Conservation (phyloP, 1,140 invertebrate species). For the Orussus abietinus region DNA sequence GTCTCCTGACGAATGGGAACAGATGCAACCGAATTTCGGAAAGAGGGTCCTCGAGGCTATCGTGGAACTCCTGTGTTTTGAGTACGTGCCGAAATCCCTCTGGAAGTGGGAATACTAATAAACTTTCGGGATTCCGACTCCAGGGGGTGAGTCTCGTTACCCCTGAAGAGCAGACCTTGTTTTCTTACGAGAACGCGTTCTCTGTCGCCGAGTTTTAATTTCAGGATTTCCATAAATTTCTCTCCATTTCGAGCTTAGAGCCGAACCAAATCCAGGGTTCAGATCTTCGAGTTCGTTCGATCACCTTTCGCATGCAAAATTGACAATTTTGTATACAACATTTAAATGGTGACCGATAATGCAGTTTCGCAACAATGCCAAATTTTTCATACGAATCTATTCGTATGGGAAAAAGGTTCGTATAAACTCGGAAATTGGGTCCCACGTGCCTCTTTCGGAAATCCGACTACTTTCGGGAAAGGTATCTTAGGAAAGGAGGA, state of each 20-base stretch:
- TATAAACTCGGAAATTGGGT: too few species aligned
- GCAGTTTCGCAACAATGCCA: background rate
- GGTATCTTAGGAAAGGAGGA: too few species aligned
- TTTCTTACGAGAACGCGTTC: slow-evolving; percentile 11
- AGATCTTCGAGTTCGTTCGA: background rate
- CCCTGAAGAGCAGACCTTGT: slow-evolving; percentile 9
- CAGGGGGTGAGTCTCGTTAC: slow-evolving; percentile 5
- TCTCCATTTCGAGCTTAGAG: slow-evolving; percentile 4
- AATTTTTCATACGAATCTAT: too few species aligned
- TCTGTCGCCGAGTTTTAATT: too few species aligned
- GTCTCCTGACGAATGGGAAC: slow-evolving; percentile 8
- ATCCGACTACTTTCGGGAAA: too few species aligned
- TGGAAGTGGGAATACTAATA: slow-evolving; percentile 13
- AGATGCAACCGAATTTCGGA: slow-evolving; percentile 13
- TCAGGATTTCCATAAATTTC: slow-evolving; percentile 3
- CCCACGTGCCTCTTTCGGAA: background rate
- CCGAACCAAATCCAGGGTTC: too few species aligned
- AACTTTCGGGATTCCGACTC: slow-evolving; percentile 5
- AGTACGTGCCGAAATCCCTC: slow-evolving; percentile 40
- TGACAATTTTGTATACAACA: background rate
- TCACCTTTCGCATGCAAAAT: background rate
- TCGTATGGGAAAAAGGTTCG: too few species aligned
- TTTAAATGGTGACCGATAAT: background rate
- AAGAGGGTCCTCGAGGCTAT: slow-evolving; percentile 19
- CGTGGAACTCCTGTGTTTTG: slow-evolving; percentile 37